Evolutionary conservation across 2,113 vertebrate genomes (phyloP).

Genomic region (Montifringilla adamsi): DNA sequence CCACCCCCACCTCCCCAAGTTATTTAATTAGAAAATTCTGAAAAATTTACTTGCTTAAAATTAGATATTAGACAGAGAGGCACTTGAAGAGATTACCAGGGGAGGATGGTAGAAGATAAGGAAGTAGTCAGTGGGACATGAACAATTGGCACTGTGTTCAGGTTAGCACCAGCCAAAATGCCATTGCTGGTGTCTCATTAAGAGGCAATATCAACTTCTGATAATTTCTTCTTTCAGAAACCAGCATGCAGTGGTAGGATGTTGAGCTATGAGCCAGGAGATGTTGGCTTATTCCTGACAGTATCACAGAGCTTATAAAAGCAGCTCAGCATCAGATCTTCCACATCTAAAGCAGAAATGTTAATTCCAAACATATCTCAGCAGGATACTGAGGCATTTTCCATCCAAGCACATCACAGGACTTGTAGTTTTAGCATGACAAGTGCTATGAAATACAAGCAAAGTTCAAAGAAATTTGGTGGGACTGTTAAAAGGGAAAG

Average conservation of each 20-base stretch:
- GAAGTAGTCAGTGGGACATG: not conserved
- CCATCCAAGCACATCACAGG: not conserved
- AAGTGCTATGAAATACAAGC: not conserved
- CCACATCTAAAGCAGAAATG: not conserved
- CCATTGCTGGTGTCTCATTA: not conserved
- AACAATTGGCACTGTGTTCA: not conserved
- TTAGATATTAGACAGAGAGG: not conserved
- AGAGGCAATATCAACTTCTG: not conserved
- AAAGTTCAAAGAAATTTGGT: not conserved
- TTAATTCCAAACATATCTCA: not conserved
- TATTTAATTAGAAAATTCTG: not conserved
- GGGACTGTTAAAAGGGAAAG: not conserved
- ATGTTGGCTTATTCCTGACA: not conserved
- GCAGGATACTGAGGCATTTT: not conserved
- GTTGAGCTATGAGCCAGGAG: not conserved
- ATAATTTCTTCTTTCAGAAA: not conserved
- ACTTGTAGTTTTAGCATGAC: not conserved
- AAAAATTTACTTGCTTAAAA: not conserved
- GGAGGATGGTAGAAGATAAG: not conserved
- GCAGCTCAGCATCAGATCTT: not conserved
- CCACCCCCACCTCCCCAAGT: fast-evolving
- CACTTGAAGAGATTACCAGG: not conserved
- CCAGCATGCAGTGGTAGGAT: too few relatives aligned
- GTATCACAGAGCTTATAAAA: not conserved
- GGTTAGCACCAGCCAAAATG: not conserved